phyloP scores from a whole-genome alignment of 2,113 vertebrate genomes.

The Aspiorhynchus laticeps region DNA sequence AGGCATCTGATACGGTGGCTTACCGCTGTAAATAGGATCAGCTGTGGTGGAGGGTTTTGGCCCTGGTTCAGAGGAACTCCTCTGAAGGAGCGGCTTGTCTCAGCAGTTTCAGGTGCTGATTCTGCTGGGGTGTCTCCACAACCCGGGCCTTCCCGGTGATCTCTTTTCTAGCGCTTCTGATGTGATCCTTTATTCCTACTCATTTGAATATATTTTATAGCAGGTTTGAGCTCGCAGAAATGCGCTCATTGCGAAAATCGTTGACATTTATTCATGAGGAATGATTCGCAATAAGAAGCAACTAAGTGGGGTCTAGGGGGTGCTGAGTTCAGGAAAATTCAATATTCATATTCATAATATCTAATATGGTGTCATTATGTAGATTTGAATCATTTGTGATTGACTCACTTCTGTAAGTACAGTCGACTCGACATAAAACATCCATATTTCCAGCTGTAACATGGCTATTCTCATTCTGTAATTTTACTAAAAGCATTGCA shows the following conservation, averaged over 20 bases:
- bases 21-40: constrained; percentile 20
- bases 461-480: not conserved
- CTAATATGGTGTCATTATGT: not conserved
- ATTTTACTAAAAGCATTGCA: not conserved
- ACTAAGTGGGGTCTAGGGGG: not conserved
- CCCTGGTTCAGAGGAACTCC: not conserved
- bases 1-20: not conserved
- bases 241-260: not conserved
- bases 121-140: not conserved
- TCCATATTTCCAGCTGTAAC: not conserved
- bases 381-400: not conserved
- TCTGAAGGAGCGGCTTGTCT: constrained; percentile 10
- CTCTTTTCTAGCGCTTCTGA: not conserved
- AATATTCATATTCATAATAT: not conserved
- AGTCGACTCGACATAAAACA: not conserved
- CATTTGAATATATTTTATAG: constrained; percentile 5
- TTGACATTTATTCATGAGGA: not conserved
- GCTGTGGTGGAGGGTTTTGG: constrained; percentile 7
- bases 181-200: not conserved
- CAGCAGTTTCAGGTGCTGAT: constrained; percentile 33
- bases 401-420: too few relatives aligned
- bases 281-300: not conserved
- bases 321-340: not conserved
- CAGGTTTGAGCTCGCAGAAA: not conserved
- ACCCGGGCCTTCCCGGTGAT: not conserved